phyloP scores from a whole-genome alignment of 2,888 invertebrate species.

The Vesta saturnalis region DNA sequence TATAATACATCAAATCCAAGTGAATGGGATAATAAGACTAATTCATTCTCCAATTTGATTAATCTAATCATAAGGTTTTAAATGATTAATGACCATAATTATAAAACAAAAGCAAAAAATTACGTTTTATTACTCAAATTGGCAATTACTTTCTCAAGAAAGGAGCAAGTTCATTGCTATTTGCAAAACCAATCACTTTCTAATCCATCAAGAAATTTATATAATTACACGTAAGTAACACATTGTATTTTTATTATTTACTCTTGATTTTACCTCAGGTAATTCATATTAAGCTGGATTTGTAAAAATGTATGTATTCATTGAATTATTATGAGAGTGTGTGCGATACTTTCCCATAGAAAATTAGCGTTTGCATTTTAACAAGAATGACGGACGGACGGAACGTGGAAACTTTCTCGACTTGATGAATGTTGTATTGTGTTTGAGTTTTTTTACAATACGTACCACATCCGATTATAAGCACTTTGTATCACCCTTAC shows the following conservation, averaged over 20 bases:
- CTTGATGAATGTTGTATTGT: neutral
- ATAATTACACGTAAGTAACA: slow-evolving; percentile 1
- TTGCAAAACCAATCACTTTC: slow-evolving; percentile 29
- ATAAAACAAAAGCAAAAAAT: slow-evolving; percentile 10
- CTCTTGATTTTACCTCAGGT: neutral
- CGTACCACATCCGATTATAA: neutral
- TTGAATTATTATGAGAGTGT: too few relatives aligned
- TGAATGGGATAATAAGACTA: slow-evolving; percentile 4
- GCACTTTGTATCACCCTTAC: neutral
- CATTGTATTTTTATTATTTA: neutral
- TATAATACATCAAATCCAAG: neutral
- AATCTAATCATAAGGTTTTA: neutral
- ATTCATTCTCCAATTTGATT: neutral
- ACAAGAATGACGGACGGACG: neutral
- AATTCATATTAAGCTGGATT: neutral
- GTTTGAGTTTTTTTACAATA: neutral
- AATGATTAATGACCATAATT: slow-evolving; percentile 1
- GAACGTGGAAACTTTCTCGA: slow-evolving; percentile 5
- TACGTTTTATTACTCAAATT: neutral
- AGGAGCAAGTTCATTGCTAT: slow-evolving; percentile 20
- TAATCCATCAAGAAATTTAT: slow-evolving; percentile 7
- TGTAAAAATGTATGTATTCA: neutral
- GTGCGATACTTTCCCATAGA: slow-evolving; percentile 4
- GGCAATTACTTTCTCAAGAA: slow-evolving; percentile 21
- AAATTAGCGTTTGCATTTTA: neutral